phyloP scores from a whole-genome alignment of 2,797 vertebrate species.

The Loriculus beryllinus region DNA sequence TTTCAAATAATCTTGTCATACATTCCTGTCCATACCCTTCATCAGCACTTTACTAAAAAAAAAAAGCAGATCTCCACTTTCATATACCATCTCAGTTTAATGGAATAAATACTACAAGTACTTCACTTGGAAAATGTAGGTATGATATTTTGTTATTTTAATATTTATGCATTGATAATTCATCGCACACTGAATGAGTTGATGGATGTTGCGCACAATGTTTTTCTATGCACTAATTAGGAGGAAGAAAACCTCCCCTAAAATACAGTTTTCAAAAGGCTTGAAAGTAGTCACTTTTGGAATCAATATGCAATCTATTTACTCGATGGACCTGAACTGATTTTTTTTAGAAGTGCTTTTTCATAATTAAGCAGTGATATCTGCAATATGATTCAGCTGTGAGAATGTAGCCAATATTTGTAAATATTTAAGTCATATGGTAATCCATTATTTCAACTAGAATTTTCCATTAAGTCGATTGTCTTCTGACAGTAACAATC shows the following conservation, averaged over 20 bases:
- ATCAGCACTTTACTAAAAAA: not conserved
- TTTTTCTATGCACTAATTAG: not conserved
- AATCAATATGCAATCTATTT: not conserved
- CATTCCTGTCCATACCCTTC: not conserved
- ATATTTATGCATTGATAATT: not conserved
- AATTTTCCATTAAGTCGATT: conserved; percentile 2
- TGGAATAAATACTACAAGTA: not conserved
- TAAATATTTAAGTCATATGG: conserved; percentile 2
- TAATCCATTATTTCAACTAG: conserved; percentile 17
- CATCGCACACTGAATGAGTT: not conserved
- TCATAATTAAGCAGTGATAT: not conserved
- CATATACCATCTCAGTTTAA: not conserved
- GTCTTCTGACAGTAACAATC: conserved; percentile 8
- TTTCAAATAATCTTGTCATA: not conserved
- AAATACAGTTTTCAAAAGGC: not conserved
- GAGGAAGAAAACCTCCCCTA: not conserved
- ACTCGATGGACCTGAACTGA: not conserved
- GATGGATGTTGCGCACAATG: not conserved
- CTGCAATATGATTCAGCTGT: not conserved
- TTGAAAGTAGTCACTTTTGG: not conserved
- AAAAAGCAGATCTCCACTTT: not conserved
- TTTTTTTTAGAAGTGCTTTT: not conserved
- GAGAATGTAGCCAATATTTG: not conserved
- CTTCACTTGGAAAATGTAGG: not conserved
- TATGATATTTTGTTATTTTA: not conserved